These are phyloP conservation scores for Lumbricus terrestris DNA, from an alignment of 2,888 invertebrate species.

Conservation along the genomic window DNA sequence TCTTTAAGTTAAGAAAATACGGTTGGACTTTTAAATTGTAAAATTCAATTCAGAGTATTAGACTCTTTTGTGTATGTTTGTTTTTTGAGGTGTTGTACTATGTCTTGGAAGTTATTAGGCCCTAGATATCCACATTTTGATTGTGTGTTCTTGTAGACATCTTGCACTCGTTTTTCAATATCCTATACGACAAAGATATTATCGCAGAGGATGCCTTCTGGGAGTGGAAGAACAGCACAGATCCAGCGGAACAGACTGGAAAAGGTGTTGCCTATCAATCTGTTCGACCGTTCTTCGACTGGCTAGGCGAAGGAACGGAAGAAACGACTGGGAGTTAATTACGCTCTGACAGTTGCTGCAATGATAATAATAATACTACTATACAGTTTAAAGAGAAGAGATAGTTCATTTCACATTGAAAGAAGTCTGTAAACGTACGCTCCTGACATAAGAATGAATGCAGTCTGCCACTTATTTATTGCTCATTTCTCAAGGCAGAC, in stretches of 20 bases:
- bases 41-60: background rate
- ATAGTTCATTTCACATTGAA: background rate
- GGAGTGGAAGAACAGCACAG: constrained; percentile 73
- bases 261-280: constrained; percentile 77
- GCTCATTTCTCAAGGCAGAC: constrained; percentile 13
- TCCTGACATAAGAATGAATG: background rate
- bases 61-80: background rate
- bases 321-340: constrained; percentile 7
- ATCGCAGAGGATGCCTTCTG: constrained; percentile 79
- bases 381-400: background rate
- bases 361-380: background rate
- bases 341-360: background rate
- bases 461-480: constrained; percentile 6
- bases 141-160: constrained; percentile 66
- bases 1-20: background rate
- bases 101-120: background rate
- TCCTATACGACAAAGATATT: constrained; percentile 75
- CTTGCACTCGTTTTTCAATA: constrained; percentile 74
- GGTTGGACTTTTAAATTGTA: background rate
- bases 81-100: background rate
- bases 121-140: background rate
- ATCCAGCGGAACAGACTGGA: constrained; percentile 73
- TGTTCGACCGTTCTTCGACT: constrained; percentile 65
- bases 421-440: background rate
- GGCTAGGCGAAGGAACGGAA: background rate